These are phyloP conservation scores for Dynastes grantii DNA, from an alignment of 2,888 invertebrate genomes.

Conservation along the genomic window DNA sequence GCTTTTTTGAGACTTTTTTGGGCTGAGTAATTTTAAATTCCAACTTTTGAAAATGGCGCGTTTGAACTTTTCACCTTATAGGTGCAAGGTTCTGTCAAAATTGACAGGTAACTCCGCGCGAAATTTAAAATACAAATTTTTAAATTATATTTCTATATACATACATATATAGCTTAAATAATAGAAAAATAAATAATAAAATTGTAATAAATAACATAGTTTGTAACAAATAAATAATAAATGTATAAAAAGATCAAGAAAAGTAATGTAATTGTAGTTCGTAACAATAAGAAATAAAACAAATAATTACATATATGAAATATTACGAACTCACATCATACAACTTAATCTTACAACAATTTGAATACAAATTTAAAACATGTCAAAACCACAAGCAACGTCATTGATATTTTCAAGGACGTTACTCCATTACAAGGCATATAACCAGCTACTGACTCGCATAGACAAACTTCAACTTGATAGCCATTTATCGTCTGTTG, in stretches of 20 bases:
- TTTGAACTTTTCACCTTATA: not conserved
- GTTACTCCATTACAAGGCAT: constrained; percentile 70
- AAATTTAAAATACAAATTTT: constrained; percentile 5
- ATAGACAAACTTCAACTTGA: constrained; percentile 72
- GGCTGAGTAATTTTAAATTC: no score
- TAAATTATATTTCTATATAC: not conserved
- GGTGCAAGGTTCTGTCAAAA: no score
- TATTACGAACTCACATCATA: not conserved
- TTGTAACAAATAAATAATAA: constrained; percentile 17
- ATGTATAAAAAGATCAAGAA: not conserved
- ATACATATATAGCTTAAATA: not conserved
- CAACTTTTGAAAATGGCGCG: not conserved
- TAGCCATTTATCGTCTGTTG: constrained; percentile 70
- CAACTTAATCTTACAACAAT: not conserved
- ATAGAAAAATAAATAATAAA: not conserved
- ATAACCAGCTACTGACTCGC: constrained; percentile 68
- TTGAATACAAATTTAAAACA: not conserved
- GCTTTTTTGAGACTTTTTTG: no score
- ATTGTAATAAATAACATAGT: not conserved
- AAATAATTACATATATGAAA: not conserved
- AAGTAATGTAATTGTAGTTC: not conserved
- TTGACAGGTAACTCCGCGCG: not conserved
- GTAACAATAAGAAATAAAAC: not conserved
- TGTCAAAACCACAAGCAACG: not conserved
- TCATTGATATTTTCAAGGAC: constrained; percentile 1